Evolutionary conservation across 2,888 invertebrate species (phyloP), one percentile per base, ranked within the genome.

Genomic region (Vannuccia rotundouncinata): DNA sequence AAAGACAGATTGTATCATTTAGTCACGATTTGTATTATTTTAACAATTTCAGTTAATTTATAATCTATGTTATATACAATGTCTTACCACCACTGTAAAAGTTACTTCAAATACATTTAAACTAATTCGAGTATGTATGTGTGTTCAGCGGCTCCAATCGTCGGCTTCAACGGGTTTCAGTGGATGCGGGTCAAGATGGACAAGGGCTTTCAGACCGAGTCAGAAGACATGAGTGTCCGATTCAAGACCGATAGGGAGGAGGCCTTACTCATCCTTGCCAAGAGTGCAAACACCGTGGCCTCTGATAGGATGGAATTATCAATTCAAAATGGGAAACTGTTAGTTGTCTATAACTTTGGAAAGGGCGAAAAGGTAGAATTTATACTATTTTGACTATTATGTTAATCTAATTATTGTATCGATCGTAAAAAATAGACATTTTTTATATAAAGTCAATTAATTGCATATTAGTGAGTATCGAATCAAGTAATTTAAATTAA

Each of bases 101-200:
- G 5, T 45, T 45, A 13, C 45, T 45, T 13, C 17, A 45, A 45
- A 45, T 45, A 45, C 17, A 45, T 17, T 45, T 45, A 45, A 13
- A 17, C 5, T 45, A 10, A 45, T 45, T 45, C 5, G 17, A 31
- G 27, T 31, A 5, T 1, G 1, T 77, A 31, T 77, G 10, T 77
- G 27, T 25, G 5, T 31, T 77, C 60, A 78, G 78, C 60, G 31
- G 78, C 78, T 59, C 78, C 78, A 27, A 28, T 78, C 28, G 78
- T 78, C n/a, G 28, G 66, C 29, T 78, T 78, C 78, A 78, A 78
- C 29, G 78, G 78, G 29, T 78, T 78, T 59, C 78, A 78, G 66
- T 30, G 66, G 29, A 78, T 78, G 78, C 25, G 59, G 29, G 66
- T 78, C 5, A 30, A 25, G n/a, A 78, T 78, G 78, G 59, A 59